A percentile compares a stretch with the other conserved stretches of the same genome.
These are phyloP conservation scores for Rhinophrynus dorsalis DNA, from an alignment of 2,797 vertebrate genomes.

Conservation along the genomic window DNA sequence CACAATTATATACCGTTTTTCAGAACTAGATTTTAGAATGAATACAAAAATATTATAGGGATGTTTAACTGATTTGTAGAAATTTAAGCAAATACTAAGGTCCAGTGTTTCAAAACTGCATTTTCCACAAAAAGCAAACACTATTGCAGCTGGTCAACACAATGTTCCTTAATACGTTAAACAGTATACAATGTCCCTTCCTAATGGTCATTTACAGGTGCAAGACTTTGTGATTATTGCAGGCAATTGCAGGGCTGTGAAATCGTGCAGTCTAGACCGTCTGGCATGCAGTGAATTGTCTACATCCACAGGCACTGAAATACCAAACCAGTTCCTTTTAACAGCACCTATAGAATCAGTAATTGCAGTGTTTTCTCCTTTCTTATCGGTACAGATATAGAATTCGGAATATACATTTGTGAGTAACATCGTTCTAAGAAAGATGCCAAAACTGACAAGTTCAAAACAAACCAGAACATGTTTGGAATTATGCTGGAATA, in stretches of 20 bases:
- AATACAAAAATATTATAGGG: too few species aligned
- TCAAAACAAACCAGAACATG: not conserved
- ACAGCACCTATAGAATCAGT: conserved; percentile 22
- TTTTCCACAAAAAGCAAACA: too few species aligned
- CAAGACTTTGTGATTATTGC: conserved; percentile 36
- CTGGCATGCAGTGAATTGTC: conserved; percentile 14
- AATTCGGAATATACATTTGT: not conserved
- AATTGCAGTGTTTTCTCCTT: not conserved
- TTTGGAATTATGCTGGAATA: too few species aligned
- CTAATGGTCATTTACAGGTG: conserved; percentile 51
- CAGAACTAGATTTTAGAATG: too few species aligned
- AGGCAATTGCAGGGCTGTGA: conserved; percentile 11
- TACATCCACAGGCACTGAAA: not conserved
- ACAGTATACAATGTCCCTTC: not conserved
- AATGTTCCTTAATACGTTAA: not conserved
- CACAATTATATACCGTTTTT: too few species aligned
- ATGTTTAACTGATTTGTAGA: too few species aligned
- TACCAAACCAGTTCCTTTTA: not conserved
- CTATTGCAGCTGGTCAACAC: too few species aligned
- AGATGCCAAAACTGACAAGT: not conserved
- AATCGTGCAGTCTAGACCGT: conserved; percentile 20
- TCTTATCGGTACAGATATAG: not conserved
- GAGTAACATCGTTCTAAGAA: not conserved
- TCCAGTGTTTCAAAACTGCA: too few species aligned
- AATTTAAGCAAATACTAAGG: too few species aligned